Conservation (phyloP, 2,113 vertebrate genomes). For the Anser cygnoides region DNA sequence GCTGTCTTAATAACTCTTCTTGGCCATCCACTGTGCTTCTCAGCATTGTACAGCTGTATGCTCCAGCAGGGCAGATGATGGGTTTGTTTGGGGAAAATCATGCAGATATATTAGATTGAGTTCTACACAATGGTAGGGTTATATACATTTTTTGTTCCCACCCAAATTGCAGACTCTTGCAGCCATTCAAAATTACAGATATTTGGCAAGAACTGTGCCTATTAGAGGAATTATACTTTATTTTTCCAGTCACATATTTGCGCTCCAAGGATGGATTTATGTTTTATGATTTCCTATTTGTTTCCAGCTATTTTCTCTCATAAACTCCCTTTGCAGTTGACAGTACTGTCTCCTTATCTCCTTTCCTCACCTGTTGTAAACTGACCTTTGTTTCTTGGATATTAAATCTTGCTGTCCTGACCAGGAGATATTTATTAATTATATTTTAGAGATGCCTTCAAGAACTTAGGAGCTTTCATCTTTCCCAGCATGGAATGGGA, state of each 20-base stretch:
- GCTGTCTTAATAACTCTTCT: neutral
- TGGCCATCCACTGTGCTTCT: neutral
- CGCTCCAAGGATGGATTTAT: neutral
- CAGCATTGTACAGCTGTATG: neutral
- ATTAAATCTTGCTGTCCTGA: slow-evolving; percentile 42
- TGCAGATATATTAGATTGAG: neutral
- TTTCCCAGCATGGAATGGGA: neutral
- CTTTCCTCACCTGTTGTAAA: neutral
- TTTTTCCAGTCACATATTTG: neutral
- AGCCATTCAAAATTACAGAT: neutral
- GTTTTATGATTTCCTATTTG: slow-evolving; percentile 13
- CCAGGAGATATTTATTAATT: slow-evolving; percentile 17
- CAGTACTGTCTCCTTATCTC: slow-evolving; percentile 7
- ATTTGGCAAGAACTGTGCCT: neutral
- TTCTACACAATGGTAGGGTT: neutral
- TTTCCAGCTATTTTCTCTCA: slow-evolving; percentile 17
- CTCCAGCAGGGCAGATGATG: neutral
- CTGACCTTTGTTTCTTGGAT: slow-evolving; percentile 23
- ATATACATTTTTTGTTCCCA: neutral
- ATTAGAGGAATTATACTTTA: neutral
- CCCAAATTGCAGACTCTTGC: neutral
- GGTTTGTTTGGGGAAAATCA: slow-evolving; percentile 16
- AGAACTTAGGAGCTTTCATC: slow-evolving; percentile 15
- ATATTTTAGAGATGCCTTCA: neutral
- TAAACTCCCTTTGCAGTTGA: neutral